Conservation (phyloP, 2,888 invertebrate genomes). For the Orgyia antiqua region DNA sequence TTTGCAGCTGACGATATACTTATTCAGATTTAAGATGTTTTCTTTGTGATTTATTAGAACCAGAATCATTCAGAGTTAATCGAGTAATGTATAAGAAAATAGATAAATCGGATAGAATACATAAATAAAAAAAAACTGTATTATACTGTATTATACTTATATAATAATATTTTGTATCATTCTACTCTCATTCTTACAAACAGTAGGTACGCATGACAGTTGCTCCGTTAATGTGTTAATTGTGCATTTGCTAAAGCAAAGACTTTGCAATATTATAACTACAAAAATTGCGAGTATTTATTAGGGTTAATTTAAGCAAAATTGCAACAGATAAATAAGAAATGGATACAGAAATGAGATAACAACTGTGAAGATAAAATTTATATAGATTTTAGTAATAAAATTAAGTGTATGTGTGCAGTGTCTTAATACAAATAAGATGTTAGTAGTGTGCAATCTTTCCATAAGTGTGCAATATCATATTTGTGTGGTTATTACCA, state of each 20-base stretch:
- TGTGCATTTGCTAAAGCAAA: constrained; percentile 67
- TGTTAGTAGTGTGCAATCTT: constrained; percentile 24
- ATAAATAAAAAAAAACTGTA: constrained; percentile 42
- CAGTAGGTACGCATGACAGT: constrained; percentile 78
- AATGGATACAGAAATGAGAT: constrained; percentile 27
- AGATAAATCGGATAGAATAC: constrained; percentile 51
- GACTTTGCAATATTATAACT: constrained; percentile 46
- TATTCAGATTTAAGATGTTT: constrained; percentile 71
- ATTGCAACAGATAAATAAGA: constrained; percentile 24
- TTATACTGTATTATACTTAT: constrained; percentile 42
- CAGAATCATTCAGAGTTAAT: constrained; percentile 59
- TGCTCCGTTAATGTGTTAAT: constrained; percentile 57
- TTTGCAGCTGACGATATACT: constrained; percentile 44
- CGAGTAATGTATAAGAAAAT: constrained; percentile 54
- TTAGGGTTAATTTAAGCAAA: constrained; percentile 26
- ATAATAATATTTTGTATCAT: constrained; percentile 34
- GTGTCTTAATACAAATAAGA: constrained; percentile 13
- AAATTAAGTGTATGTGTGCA: constrained; percentile 18
- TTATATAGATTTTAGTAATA: constrained; percentile 12
- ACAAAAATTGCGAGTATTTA: constrained; percentile 42
- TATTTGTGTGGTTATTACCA: too few relatives aligned
- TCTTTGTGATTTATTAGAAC: constrained; percentile 49
- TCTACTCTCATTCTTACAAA: constrained; percentile 49
- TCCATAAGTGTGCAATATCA: constrained; percentile 14
- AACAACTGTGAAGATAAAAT: constrained; percentile 16